phyloP scores from a whole-genome alignment of 2,888 invertebrate species.

The Prosapia bicincta region DNA sequence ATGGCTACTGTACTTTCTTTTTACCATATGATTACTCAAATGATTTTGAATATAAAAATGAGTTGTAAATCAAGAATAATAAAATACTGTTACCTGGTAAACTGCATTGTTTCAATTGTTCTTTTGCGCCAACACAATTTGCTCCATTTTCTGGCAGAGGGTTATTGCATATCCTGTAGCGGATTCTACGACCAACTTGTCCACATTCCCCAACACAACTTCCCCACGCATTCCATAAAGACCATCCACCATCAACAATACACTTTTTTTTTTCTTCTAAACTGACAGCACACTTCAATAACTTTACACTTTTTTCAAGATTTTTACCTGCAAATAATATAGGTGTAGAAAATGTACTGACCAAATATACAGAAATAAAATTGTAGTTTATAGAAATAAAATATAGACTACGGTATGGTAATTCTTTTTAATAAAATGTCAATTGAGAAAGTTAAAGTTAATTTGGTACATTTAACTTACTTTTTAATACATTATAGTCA shows the following conservation, averaged over 20 bases:
- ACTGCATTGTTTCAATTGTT: constrained; percentile 49
- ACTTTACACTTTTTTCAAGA: not conserved
- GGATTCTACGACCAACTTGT: constrained; percentile 47
- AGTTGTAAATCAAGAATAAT: too few relatives aligned
- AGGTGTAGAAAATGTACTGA: too few relatives aligned
- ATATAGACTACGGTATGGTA: too few relatives aligned
- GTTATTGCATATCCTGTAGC: constrained; percentile 49
- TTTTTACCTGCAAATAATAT: not conserved
- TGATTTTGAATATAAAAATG: too few relatives aligned
- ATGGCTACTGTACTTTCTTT: too few relatives aligned
- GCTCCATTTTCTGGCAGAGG: constrained; percentile 50
- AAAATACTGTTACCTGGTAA: constrained; percentile 42
- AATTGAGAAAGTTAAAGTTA: too few relatives aligned
- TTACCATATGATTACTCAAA: too few relatives aligned
- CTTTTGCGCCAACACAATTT: constrained; percentile 48
- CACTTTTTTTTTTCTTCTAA: constrained; percentile 40
- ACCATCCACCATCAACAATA: constrained; percentile 53
- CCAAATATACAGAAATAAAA: too few relatives aligned
- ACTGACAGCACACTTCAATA: constrained; percentile 22
- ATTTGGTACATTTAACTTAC: too few relatives aligned
- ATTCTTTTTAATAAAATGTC: too few relatives aligned
- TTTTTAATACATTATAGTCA: too few relatives aligned
- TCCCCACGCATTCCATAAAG: constrained; percentile 51
- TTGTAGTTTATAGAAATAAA: too few relatives aligned
- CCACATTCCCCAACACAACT: constrained; percentile 51